A percentile compares a stretch with the other conserved stretches of the same genome.
Evolutionary conservation across 2,797 vertebrate species (phyloP).

Genomic region (Chaetophractus vellerosus): DNA sequence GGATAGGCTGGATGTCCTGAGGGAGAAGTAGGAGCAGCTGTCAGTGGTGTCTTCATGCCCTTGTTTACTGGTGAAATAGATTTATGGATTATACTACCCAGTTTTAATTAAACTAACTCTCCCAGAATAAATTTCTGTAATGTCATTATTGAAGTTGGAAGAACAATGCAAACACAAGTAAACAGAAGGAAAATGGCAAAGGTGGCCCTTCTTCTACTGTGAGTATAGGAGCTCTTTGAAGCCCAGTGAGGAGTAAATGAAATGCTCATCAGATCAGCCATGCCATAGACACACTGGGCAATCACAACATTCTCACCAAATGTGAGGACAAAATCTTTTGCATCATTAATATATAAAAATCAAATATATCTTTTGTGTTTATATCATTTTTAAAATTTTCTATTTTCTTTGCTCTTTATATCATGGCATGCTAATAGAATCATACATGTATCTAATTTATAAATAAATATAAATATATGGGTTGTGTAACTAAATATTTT

Average conservation of each 20-base stretch:
- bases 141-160: neutral
- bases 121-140: neutral
- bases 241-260: neutral
- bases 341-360: neutral
- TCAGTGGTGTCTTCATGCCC: neutral
- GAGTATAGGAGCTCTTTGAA: neutral
- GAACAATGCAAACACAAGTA: neutral
- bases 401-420: neutral
- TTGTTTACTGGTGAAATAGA: neutral
- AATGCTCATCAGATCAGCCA: neutral
- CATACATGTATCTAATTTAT: neutral
- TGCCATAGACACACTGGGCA: neutral
- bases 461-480: neutral
- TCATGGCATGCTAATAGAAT: neutral
- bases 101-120: constrained; percentile 57
- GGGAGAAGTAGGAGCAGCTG: too few relatives aligned
- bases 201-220: neutral
- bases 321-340: neutral
- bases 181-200: constrained; percentile 27
- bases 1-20: too few relatives aligned
- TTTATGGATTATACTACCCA: neutral
- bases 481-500: neutral
- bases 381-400: neutral
- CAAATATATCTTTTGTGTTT: neutral
- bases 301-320: neutral